Conservation (phyloP, 2,797 vertebrate genomes). For the Euthynnus affinis region DNA sequence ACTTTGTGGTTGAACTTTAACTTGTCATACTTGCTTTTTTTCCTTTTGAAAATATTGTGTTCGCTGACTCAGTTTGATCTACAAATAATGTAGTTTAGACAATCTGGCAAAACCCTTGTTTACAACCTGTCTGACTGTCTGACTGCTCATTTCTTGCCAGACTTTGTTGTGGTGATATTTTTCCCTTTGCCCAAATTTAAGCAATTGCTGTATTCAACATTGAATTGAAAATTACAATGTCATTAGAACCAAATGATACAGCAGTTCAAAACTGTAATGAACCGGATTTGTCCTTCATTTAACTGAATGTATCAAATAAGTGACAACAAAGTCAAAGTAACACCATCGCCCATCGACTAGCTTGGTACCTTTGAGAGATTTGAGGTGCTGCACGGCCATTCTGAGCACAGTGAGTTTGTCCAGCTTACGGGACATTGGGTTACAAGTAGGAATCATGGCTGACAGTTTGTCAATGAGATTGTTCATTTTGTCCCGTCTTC, state of each 20-base stretch:
- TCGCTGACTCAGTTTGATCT: background rate
- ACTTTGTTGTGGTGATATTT: background rate
- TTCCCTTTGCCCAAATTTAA: background rate
- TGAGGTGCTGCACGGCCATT: constrained; percentile 95
- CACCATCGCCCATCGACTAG: background rate
- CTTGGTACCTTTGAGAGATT: constrained; percentile 91
- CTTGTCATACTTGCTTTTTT: no score
- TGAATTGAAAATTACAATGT: background rate
- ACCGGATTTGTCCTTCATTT: background rate
- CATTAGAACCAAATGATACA: background rate
- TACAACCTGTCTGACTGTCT: background rate
- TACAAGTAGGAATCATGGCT: constrained; percentile 94
- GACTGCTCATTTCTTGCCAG: background rate
- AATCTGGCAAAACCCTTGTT: background rate
- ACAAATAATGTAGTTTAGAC: background rate
- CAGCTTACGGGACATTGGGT: constrained; percentile 90
- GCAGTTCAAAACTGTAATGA: no score
- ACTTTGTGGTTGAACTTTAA: background rate
- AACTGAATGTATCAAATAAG: background rate
- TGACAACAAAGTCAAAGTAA: background rate
- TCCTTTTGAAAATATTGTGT: background rate
- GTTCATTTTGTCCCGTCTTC: constrained; percentile 97
- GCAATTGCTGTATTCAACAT: background rate
- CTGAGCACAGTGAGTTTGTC: constrained; percentile 96
- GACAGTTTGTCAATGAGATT: constrained; percentile 94